These are phyloP conservation scores for Drosophila seguyi DNA, from an alignment of 1,140 invertebrate species.

Conservation along the genomic window DNA sequence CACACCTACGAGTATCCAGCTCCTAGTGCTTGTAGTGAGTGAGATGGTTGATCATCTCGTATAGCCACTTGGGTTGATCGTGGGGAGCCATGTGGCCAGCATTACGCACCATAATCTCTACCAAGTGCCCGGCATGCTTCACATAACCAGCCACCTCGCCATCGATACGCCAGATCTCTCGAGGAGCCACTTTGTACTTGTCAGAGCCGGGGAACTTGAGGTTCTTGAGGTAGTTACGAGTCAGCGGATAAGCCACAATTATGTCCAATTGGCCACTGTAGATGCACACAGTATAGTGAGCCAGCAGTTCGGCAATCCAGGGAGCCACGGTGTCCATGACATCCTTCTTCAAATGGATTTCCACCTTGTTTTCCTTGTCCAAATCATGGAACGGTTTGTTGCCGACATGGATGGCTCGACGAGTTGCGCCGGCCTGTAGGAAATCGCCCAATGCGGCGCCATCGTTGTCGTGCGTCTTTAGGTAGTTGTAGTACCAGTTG, in stretches of 20 bases:
- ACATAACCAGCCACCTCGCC: slow-evolving; percentile 92
- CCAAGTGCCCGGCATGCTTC: slow-evolving; percentile 90
- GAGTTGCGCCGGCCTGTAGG: slow-evolving; percentile 87
- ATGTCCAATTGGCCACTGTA: slow-evolving; percentile 95
- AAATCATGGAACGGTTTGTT: slow-evolving; percentile 89
- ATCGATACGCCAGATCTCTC: slow-evolving; percentile 90
- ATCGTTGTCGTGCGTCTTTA: slow-evolving; percentile 86
- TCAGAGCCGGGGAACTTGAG: slow-evolving; percentile 89
- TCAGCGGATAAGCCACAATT: slow-evolving; percentile 92
- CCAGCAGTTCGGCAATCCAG: slow-evolving; percentile 90
- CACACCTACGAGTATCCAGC: background rate
- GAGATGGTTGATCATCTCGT: slow-evolving; percentile 92
- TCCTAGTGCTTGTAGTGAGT: slow-evolving; percentile 87
- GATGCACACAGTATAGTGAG: slow-evolving; percentile 89
- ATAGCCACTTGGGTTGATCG: slow-evolving; percentile 92
- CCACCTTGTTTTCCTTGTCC: slow-evolving; percentile 87
- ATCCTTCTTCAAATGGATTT: slow-evolving; percentile 90
- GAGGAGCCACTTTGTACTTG: slow-evolving; percentile 88
- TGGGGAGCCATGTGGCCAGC: slow-evolving; percentile 94
- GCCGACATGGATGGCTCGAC: slow-evolving; percentile 93
- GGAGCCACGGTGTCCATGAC: slow-evolving; percentile 93
- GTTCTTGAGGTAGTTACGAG: slow-evolving; percentile 89
- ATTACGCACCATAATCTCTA: slow-evolving; percentile 92
- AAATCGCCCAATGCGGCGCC: slow-evolving; percentile 85
- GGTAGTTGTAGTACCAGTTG: slow-evolving; percentile 92